Percentiles rank a stretch among this genome's conserved stretches.
Evolutionary conservation across 2,888 invertebrate genomes (phyloP).

Genomic region (Eulithis testata): DNA sequence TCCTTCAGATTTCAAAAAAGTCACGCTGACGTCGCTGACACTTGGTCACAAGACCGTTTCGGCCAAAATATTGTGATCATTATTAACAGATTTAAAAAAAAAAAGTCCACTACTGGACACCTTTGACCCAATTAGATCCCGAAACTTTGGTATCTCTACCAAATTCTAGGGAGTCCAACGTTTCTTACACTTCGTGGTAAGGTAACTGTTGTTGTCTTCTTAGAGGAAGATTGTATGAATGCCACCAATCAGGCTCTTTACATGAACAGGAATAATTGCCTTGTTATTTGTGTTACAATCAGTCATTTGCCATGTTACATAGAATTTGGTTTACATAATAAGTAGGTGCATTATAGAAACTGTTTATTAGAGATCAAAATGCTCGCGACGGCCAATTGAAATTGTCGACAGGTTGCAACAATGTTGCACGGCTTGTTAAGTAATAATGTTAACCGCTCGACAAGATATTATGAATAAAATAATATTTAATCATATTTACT

Average conservation of each 20-base stretch:
- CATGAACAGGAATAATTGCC: constrained; percentile 39
- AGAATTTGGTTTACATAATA: constrained; percentile 43
- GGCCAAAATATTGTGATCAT: too few relatives aligned
- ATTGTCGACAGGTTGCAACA: constrained; percentile 16
- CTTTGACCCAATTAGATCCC: too few relatives aligned
- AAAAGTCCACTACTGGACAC: too few relatives aligned
- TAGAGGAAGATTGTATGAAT: neutral
- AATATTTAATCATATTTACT: constrained; percentile 12
- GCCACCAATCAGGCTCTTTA: constrained; percentile 27
- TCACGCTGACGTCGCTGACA: too few relatives aligned
- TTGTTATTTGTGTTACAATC: constrained; percentile 46
- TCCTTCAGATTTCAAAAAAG: too few relatives aligned
- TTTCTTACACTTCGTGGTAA: too few relatives aligned
- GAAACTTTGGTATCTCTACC: too few relatives aligned
- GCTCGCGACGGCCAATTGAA: constrained; percentile 17
- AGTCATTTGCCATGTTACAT: constrained; percentile 38
- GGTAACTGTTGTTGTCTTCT: too few relatives aligned
- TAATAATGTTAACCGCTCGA: constrained; percentile 9
- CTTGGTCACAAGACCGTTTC: too few relatives aligned
- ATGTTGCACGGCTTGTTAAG: constrained; percentile 13
- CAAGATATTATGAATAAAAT: constrained; percentile 9
- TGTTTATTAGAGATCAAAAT: constrained; percentile 21
- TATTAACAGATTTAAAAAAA: too few relatives aligned
- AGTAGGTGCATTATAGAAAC: constrained; percentile 38
- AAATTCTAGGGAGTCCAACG: too few relatives aligned